phyloP scores from a whole-genome alignment of 1,140 invertebrate genomes.

The Macrotrachela quadricornifera region DNA sequence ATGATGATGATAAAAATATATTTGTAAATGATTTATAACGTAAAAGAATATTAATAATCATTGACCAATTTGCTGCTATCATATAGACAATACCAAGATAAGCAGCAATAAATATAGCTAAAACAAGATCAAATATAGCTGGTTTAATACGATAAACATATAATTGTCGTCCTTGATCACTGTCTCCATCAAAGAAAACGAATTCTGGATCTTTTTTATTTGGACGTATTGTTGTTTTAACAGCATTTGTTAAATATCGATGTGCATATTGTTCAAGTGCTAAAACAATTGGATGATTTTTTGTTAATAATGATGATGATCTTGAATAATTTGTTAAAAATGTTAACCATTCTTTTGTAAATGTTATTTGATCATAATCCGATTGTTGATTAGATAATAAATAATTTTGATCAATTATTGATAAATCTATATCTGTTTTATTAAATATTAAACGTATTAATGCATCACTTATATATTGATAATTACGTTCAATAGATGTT shows the following conservation, averaged over 20 bases:
- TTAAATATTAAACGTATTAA: slow-evolving; percentile 66
- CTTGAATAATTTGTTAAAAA: slow-evolving; percentile 45
- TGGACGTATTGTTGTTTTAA: slow-evolving; percentile 18
- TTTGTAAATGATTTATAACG: too few species aligned
- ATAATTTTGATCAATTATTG: not conserved
- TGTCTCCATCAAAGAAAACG: slow-evolving; percentile 61
- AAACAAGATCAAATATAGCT: slow-evolving; percentile 80
- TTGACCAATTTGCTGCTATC: too few species aligned
- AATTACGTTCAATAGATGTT: slow-evolving; percentile 43
- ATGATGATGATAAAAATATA: too few species aligned
- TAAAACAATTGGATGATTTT: slow-evolving; percentile 39
- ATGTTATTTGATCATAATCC: slow-evolving; percentile 39
- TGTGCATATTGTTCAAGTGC: slow-evolving; percentile 17
- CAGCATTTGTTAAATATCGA: not conserved
- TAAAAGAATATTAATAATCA: too few species aligned
- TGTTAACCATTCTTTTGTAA: slow-evolving; percentile 49
- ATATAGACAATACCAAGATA: slow-evolving; percentile 58
- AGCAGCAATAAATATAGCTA: slow-evolving; percentile 56
- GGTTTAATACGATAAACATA: slow-evolving; percentile 59
- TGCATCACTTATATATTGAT: slow-evolving; percentile 53
- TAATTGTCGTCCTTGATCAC: slow-evolving; percentile 24
- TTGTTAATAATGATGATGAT: slow-evolving; percentile 45
- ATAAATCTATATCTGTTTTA: slow-evolving; percentile 24
- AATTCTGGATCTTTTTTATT: slow-evolving; percentile 60
- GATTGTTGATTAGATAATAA: slow-evolving; percentile 33